A percentile compares a stretch with the other conserved stretches of the same genome.
Conservation (phyloP, 2,797 vertebrate genomes). For the Orientallactaga sibirica region DNA sequence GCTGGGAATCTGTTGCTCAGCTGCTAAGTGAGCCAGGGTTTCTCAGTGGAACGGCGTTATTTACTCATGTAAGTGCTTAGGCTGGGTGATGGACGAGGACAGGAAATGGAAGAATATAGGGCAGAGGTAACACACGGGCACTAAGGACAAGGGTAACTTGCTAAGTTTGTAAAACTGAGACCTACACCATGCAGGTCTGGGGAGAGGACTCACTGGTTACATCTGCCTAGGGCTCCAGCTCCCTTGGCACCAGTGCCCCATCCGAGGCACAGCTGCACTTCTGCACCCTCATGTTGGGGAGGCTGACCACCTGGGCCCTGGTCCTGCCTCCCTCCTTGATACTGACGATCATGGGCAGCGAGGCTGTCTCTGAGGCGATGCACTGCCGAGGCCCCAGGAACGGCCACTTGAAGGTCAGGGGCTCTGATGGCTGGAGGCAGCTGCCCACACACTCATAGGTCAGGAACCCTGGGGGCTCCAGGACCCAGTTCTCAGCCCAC, state of each 20-base stretch:
- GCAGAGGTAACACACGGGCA: background rate
- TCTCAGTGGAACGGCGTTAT: background rate
- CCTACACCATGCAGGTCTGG: background rate
- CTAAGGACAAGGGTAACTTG: background rate
- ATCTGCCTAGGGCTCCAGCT: conserved; percentile 9
- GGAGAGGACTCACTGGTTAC: background rate
- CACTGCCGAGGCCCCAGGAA: conserved; percentile 75
- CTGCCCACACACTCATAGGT: conserved; percentile 78
- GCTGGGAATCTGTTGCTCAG: background rate
- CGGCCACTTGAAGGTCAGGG: conserved; percentile 51
- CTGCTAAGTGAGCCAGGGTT: background rate
- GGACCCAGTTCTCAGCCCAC: conserved; percentile 82
- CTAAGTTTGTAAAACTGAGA: conserved; percentile 37
- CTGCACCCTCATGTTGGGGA: conserved; percentile 82
- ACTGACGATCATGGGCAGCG: conserved; percentile 79
- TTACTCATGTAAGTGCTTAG: conserved; percentile 76
- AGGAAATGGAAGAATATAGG: background rate
- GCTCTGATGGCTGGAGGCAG: conserved; percentile 66
- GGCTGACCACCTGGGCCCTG: conserved; percentile 77
- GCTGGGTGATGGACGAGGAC: background rate
- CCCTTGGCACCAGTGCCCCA: conserved; percentile 53
- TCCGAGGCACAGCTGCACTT: conserved; percentile 77
- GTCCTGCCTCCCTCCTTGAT: conserved; percentile 59
- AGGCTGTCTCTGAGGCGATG: conserved; percentile 46
- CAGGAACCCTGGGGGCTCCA: conserved; percentile 83